Evolutionary conservation across 2,888 invertebrate species (phyloP).

Genomic region (Mythimna ferrago): DNA sequence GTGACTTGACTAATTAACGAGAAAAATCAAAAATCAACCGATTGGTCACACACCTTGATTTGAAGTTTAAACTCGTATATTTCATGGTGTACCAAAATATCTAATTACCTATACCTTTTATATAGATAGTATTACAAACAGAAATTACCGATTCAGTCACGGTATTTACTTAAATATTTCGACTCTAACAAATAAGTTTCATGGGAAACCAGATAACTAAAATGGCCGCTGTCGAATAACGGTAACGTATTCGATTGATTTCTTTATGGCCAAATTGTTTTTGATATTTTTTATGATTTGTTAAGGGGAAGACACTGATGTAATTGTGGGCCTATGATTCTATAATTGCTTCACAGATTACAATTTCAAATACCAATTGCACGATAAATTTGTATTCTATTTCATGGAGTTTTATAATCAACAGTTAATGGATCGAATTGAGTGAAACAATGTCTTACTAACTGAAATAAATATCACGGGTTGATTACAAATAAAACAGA

Average conservation of each 20-base stretch:
- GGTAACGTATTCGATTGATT: conserved; percentile 81
- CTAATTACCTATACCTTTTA: conserved; percentile 61
- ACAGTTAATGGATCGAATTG: not conserved
- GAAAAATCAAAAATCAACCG: conserved; percentile 63
- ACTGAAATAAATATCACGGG: not conserved
- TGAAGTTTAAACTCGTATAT: conserved; percentile 23
- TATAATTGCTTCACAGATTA: not conserved
- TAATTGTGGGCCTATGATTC: conserved; percentile 19
- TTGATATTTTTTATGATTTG: conserved; percentile 73
- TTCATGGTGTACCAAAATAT: conserved; percentile 64
- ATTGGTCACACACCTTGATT: conserved; percentile 60
- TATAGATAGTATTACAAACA: conserved; percentile 77
- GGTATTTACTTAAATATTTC: conserved; percentile 79
- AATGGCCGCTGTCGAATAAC: conserved; percentile 77
- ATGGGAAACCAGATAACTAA: conserved; percentile 80
- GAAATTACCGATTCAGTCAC: conserved; percentile 80
- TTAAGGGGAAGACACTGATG: conserved; percentile 73
- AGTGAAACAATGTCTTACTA: not conserved
- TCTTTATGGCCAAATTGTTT: conserved; percentile 82
- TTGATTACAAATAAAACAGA: not conserved
- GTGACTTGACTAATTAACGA: conserved; percentile 60
- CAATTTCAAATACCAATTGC: not conserved
- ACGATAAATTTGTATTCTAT: not conserved
- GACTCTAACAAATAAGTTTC: conserved; percentile 72
- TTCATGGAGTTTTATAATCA: not conserved